Conservation (phyloP, 2,113 vertebrate genomes). For the Sisor rabdophorus region DNA sequence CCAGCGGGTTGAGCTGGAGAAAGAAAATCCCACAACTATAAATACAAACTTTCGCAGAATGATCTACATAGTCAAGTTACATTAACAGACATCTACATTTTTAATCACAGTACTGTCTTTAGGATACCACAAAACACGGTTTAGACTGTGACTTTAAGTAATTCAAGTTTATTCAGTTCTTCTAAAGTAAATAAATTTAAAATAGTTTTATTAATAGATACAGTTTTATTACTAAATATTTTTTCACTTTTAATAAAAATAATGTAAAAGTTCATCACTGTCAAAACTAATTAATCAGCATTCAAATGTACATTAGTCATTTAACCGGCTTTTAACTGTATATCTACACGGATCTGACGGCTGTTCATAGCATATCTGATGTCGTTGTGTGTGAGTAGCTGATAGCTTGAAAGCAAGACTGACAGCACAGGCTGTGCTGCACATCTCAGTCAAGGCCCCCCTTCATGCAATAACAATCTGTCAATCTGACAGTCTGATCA, state of each 20-base stretch:
- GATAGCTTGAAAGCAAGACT: not conserved
- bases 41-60: not conserved
- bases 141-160: not conserved
- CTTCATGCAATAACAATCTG: too few species aligned
- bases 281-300: not conserved
- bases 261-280: too few species aligned
- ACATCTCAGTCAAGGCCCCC: too few species aligned
- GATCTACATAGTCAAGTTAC: not conserved
- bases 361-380: not conserved
- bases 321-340: not conserved
- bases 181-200: not conserved
- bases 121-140: too few species aligned
- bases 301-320: not conserved
- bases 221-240: not conserved
- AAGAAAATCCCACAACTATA: constrained; percentile 13
- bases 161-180: not conserved
- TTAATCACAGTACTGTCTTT: too few species aligned
- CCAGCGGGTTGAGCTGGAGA: constrained; percentile 91
- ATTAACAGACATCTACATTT: too few species aligned
- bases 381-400: not conserved
- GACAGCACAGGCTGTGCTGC: not conserved
- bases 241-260: too few species aligned
- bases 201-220: not conserved
- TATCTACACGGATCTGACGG: not conserved
- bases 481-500: too few species aligned